Evolutionary conservation across 2,113 vertebrate species (phyloP).

Genomic region (Hemichromis elongatus): DNA sequence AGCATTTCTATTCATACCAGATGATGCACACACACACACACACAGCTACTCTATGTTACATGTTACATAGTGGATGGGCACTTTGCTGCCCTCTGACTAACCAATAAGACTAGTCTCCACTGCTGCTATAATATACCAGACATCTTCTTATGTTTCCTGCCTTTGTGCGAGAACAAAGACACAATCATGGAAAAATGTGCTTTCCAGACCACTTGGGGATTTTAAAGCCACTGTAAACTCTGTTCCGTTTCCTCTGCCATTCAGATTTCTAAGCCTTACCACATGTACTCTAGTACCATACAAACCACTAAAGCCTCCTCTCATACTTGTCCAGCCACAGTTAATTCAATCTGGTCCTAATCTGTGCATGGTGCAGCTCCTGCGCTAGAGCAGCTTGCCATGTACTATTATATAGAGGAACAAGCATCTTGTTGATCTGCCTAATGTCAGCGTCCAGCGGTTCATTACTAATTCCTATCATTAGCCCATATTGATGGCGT

Average conservation of each 20-base stretch:
- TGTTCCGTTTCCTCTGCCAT: slow-evolving; percentile 33
- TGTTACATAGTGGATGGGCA: neutral
- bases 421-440: slow-evolving; percentile 61
- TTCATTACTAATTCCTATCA: slow-evolving; percentile 69
- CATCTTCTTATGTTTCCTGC: slow-evolving; percentile 59
- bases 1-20: neutral
- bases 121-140: slow-evolving; percentile 22
- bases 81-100: neutral
- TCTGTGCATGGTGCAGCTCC: slow-evolving; percentile 32
- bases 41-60: neutral
- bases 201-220: slow-evolving; percentile 35
- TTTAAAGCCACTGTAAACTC: slow-evolving; percentile 36
- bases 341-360: slow-evolving; percentile 60
- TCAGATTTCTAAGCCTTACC: slow-evolving; percentile 35
- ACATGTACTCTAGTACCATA: slow-evolving; percentile 34
- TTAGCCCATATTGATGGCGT: slow-evolving; percentile 66
- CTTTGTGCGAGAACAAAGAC: slow-evolving; percentile 62
- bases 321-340: slow-evolving; percentile 41
- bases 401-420: slow-evolving; percentile 44
- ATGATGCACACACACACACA: neutral
- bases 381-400: slow-evolving; percentile 19
- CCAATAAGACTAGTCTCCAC: neutral
- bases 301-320: slow-evolving; percentile 38
- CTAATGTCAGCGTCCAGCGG: slow-evolving; percentile 57
- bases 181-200: slow-evolving; percentile 52